Conservation (phyloP, 2,888 invertebrate species). For the Tupiocoris notatus region DNA sequence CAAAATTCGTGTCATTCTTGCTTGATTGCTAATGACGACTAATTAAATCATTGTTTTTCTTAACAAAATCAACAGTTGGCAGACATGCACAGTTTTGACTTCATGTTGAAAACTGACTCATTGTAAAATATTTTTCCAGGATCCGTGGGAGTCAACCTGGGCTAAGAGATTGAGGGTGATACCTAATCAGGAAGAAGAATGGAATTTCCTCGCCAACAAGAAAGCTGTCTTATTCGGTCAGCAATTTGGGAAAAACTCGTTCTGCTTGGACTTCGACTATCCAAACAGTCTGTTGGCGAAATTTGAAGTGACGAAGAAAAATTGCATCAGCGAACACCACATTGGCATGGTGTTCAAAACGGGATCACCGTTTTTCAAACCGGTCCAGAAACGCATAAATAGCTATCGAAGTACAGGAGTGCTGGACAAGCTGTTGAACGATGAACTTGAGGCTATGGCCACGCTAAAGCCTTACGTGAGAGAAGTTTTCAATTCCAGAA, state of each 20-base stretch:
- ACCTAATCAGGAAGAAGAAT: not conserved
- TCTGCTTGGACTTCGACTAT: constrained; percentile 19
- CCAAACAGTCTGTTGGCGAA: constrained; percentile 19
- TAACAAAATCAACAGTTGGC: too few relatives aligned
- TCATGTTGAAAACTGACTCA: too few relatives aligned
- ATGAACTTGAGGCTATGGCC: constrained; percentile 11
- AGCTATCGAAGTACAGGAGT: constrained; percentile 23
- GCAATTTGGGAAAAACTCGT: constrained; percentile 18
- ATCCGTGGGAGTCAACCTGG: constrained; percentile 25
- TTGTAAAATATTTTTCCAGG: too few relatives aligned
- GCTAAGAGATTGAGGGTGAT: constrained; percentile 8
- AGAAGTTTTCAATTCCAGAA: constrained; percentile 10
- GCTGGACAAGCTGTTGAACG: constrained; percentile 1
- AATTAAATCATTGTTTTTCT: too few relatives aligned
- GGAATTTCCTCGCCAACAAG: not conserved
- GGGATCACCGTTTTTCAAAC: constrained; percentile 28
- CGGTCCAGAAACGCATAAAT: constrained; percentile 6
- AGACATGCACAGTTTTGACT: too few relatives aligned
- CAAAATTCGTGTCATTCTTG: too few relatives aligned
- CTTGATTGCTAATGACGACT: too few relatives aligned
- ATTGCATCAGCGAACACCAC: not conserved
- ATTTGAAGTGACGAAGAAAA: constrained; percentile 20
- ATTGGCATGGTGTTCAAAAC: not conserved
- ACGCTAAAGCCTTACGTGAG: constrained; percentile 5
- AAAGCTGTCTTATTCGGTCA: constrained; percentile 30